A percentile compares a stretch with the other conserved stretches of the same genome.
These are phyloP conservation scores for Saccostrea glomerata DNA, from an alignment of 1,140 invertebrate species.

Conservation along the genomic window DNA sequence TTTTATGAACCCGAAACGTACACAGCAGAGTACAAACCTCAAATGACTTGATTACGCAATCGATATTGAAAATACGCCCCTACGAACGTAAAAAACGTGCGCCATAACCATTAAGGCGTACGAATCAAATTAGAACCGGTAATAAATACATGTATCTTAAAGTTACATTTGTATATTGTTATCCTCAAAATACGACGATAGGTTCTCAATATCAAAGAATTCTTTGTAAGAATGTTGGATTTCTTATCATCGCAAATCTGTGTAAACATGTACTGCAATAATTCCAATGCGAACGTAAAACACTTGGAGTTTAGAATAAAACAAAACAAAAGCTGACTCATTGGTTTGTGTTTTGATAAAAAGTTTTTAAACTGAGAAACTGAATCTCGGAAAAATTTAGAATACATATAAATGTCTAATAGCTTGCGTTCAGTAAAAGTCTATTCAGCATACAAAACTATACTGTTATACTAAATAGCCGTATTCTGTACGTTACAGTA, in stretches of 20 bases:
- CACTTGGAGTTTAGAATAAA: too few species aligned
- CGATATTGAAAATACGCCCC: constrained; percentile 10
- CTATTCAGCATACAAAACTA: too few species aligned
- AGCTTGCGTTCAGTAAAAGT: too few species aligned
- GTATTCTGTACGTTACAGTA: too few species aligned
- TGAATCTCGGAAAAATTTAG: too few species aligned
- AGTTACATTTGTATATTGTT: not conserved
- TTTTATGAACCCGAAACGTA: constrained; percentile 6
- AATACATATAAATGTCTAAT: too few species aligned
- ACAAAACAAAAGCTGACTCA: too few species aligned
- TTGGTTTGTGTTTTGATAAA: too few species aligned
- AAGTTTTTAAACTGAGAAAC: too few species aligned
- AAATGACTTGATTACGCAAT: constrained; percentile 4
- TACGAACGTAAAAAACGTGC: not conserved
- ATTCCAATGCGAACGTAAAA: too few species aligned
- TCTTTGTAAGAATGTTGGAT: not conserved
- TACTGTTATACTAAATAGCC: too few species aligned
- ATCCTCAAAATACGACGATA: not conserved
- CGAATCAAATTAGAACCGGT: constrained; percentile 5
- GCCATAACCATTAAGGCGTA: not conserved
- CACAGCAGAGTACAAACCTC: constrained; percentile 3
- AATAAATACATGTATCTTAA: not conserved
- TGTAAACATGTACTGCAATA: not conserved
- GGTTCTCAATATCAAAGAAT: constrained; percentile 13
- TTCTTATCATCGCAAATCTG: constrained; percentile 12